phyloP scores from a whole-genome alignment of 2,797 vertebrate species.

The Chaenodraco wilsoni region DNA sequence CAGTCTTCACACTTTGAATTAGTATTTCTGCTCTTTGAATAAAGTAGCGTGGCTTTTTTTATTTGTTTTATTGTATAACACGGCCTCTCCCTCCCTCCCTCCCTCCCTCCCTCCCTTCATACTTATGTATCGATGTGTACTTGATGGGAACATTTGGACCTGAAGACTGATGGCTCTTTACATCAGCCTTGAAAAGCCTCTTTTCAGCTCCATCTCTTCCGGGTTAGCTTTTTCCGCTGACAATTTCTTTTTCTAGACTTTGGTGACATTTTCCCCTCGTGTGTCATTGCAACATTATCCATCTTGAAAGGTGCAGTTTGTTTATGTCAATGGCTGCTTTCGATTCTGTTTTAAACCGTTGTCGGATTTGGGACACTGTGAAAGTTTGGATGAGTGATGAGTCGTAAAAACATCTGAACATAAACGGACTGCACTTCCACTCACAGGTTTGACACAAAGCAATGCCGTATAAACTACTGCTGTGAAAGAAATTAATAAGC shows the following conservation, averaged over 20 bases:
- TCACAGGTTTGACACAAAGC: conserved; percentile 42
- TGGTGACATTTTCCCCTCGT: conserved; percentile 34
- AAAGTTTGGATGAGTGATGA: conserved; percentile 58
- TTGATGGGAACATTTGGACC: conserved; percentile 75
- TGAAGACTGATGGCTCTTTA: conserved; percentile 75
- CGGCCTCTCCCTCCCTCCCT: conserved; percentile 21
- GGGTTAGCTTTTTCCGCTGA: conserved; percentile 65
- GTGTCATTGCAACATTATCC: conserved; percentile 62
- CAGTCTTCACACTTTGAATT: not conserved
- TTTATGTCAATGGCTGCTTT: conserved; percentile 54
- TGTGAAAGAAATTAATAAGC: conserved; percentile 52
- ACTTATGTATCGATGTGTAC: conserved; percentile 81
- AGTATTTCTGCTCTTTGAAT: conserved; percentile 7
- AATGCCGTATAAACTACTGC: conserved; percentile 36
- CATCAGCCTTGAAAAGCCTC: conserved; percentile 55
- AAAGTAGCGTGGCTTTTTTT: not conserved
- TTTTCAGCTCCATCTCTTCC: conserved; percentile 63
- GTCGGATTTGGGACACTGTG: conserved; percentile 52
- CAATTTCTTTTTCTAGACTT: conserved; percentile 62
- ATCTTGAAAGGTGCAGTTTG: conserved; percentile 59
- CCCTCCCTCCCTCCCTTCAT: conserved; percentile 61
- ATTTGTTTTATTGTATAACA: conserved; percentile 11
- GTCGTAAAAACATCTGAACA: conserved; percentile 22
- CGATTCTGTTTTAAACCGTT: conserved; percentile 33
- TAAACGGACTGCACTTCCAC: conserved; percentile 24